Evolutionary conservation across 2,888 invertebrate species (phyloP), one percentile per base, ranked within the genome.

Genomic region (Abrostola tripartita): DNA sequence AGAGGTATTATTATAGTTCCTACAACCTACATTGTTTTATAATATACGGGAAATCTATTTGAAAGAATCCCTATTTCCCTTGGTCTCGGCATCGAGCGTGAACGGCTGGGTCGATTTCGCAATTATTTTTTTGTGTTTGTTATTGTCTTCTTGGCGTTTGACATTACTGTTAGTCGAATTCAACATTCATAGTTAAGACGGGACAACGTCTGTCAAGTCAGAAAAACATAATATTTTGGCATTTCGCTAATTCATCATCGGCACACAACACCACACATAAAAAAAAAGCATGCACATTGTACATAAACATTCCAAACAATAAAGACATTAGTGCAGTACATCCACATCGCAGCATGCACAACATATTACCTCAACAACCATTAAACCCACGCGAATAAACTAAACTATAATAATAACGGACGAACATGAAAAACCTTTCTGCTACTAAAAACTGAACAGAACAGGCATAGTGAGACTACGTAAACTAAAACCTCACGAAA

Each of bases 401-500:
- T 37, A 63, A 71, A 76, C 64, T 71, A 67, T 40, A 42, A 77
- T 70, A 63, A 78, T 75, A 75, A 70, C 51, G 56, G 75, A 38
- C 74, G 68, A 70, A 88, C 87, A 88, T 62, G 86, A 82, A 88
- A 86, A 88, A 85, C 85, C 87, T 87, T 84, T 88, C 81, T 77
- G 74, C 74, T 53, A 76, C 77, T 81, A 73, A 76, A 80, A 78
- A 74, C 75, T 71, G 44, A 65, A 62, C 58, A 67, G 53, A 50
- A 37, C 56, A 54, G 60, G n/a, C 61, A 73, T 69, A 76, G 69
- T 68, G 82, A 79, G 78, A 83, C 82, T 81, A 81, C 76, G 76
- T 54, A 77, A 86, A 85, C 87, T 87, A 84, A 86, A 86, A 86
- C 84, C 84, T 85, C 86, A 77, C 82, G 83, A 79, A 86, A 87